Percentiles rank a stretch among this genome's conserved stretches.
These are phyloP conservation scores for Archaeoteleia sp. DNA, from an alignment of 2,888 invertebrate genomes.

Conservation along the genomic window DNA sequence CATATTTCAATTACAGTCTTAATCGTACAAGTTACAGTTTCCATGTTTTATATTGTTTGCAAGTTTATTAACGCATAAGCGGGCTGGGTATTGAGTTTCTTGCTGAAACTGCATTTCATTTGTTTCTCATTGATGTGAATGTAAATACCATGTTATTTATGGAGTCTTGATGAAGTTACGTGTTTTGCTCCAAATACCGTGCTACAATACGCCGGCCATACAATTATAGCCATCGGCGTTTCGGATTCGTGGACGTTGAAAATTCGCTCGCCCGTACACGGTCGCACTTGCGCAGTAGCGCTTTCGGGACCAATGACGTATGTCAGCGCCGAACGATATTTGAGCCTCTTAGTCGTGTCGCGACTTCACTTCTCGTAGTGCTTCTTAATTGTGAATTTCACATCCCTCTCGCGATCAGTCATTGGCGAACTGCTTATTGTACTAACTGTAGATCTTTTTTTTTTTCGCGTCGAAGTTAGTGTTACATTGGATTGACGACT, in stretches of 20 bases:
- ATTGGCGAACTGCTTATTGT: no score
- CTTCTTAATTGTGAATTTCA: slow-evolving; percentile 28
- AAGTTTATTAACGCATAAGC: no score
- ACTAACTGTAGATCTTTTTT: no score
- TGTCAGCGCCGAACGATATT: slow-evolving; percentile 18
- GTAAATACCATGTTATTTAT: no score
- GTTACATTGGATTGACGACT: no score
- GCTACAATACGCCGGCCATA: slow-evolving; percentile 30
- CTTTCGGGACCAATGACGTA: slow-evolving; percentile 30
- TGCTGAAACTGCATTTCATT: no score
- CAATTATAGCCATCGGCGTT: slow-evolving; percentile 42
- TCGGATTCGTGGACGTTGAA: slow-evolving; percentile 27
- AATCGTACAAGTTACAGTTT: no score
- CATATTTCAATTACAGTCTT: no score
- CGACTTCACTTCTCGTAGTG: slow-evolving; percentile 32
- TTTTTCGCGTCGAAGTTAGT: slow-evolving; percentile 17
- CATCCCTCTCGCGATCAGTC: slow-evolving; percentile 8
- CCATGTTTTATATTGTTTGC: no score
- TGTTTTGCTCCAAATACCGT: slow-evolving; percentile 40
- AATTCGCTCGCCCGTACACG: slow-evolving; percentile 19
- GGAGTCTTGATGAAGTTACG: slow-evolving; percentile 22
- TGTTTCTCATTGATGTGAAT: no score
- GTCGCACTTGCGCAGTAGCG: slow-evolving; percentile 33
- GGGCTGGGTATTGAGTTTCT: no score
- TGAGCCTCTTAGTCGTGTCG: slow-evolving; percentile 22